phyloP scores from a whole-genome alignment of 2,113 vertebrate genomes.

The Alces alces region DNA sequence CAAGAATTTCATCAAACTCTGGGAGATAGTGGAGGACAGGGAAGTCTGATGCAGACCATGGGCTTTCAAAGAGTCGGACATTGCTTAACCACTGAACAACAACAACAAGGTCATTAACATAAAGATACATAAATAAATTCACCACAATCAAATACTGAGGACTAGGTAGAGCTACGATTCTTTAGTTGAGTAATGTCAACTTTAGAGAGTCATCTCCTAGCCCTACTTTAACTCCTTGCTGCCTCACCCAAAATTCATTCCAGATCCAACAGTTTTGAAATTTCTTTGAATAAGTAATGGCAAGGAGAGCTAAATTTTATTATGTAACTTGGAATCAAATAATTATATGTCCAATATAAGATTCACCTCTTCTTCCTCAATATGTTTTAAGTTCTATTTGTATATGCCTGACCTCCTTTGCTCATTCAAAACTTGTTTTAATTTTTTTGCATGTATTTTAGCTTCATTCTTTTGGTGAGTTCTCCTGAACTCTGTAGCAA shows the following conservation, averaged over 20 bases:
- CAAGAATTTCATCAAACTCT: background rate
- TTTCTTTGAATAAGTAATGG: background rate
- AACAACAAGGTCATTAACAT: background rate
- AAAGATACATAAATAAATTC: background rate
- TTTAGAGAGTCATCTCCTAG: background rate
- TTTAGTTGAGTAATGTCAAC: background rate
- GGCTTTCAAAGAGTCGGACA: background rate
- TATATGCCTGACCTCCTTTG: conserved; percentile 32
- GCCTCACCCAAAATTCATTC: background rate
- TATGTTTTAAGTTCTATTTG: conserved; percentile 22
- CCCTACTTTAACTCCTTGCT: background rate
- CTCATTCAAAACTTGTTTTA: conserved; percentile 55
- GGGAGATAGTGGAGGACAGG: background rate
- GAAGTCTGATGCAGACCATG: background rate
- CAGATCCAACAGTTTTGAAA: background rate
- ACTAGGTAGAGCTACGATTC: background rate
- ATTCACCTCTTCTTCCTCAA: background rate
- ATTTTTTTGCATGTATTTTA: conserved; percentile 53
- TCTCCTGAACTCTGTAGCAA: conserved; percentile 24
- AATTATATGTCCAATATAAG: background rate
- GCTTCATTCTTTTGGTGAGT: conserved; percentile 28
- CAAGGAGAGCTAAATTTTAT: background rate
- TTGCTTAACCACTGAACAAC: background rate
- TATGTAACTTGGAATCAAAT: background rate
- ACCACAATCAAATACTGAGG: background rate